Percentiles rank a stretch among this genome's conserved stretches.
These are phyloP conservation scores for Drosophila yakuba DNA, from an alignment of 1,140 invertebrate genomes.

Conservation along the genomic window DNA sequence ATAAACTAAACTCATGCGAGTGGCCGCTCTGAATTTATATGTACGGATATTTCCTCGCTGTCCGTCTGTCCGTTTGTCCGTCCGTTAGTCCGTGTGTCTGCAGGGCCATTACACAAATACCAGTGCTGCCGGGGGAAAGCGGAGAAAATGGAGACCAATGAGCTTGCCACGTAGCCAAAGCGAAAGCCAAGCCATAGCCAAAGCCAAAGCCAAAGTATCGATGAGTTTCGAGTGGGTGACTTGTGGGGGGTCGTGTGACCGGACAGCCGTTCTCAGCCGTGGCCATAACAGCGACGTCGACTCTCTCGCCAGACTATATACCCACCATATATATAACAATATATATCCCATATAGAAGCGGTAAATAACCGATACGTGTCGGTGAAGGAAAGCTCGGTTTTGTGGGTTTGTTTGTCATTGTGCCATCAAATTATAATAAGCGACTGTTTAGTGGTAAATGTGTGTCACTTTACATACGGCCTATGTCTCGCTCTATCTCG, in stretches of 20 bases:
- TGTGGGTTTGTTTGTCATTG: conserved; percentile 58
- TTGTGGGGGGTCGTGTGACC: conserved; percentile 60
- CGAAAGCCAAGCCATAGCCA: conserved; percentile 12
- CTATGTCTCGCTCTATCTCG: conserved; percentile 6
- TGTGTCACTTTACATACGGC: conserved; percentile 69
- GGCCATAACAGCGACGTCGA: conserved; percentile 57
- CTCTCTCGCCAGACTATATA: conserved; percentile 24
- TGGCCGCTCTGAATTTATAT: conserved; percentile 55
- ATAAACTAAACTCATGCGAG: conserved; percentile 79
- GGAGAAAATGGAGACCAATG: conserved; percentile 72
- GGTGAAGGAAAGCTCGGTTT: conserved; percentile 27
- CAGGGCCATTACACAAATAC: conserved; percentile 58
- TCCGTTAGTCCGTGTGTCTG: conserved; percentile 34
- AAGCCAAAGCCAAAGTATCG: conserved; percentile 65
- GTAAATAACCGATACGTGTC: conserved; percentile 30
- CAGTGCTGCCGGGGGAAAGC: conserved; percentile 2
- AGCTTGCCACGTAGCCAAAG: conserved; percentile 72
- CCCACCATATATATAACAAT: neutral
- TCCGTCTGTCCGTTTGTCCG: conserved; percentile 2
- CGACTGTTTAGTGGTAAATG: conserved; percentile 80
- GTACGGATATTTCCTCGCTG: conserved; percentile 44
- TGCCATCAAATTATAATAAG: conserved; percentile 81
- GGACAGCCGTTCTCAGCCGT: conserved; percentile 68
- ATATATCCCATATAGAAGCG: conserved; percentile 15
- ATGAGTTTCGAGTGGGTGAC: conserved; percentile 71